A percentile compares a stretch with the other conserved stretches of the same genome.
These are phyloP conservation scores for Oncorhynchus keta DNA, from an alignment of 2,113 vertebrate species.

Conservation along the genomic window DNA sequence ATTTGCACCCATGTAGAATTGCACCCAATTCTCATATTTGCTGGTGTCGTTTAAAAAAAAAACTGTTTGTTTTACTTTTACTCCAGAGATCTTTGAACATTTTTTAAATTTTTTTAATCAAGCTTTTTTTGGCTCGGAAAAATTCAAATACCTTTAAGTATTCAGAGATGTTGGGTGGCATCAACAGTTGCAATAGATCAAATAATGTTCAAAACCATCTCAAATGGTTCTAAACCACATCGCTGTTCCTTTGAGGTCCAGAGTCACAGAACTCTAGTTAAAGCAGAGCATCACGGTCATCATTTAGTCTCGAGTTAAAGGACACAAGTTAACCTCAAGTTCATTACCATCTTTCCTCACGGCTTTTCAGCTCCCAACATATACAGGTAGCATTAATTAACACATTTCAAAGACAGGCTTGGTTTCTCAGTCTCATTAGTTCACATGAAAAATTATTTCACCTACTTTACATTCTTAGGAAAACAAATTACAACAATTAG, in stretches of 20 bases:
- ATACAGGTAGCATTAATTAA: background rate
- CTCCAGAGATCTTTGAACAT: background rate
- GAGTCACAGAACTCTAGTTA: conserved; percentile 25
- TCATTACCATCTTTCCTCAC: background rate
- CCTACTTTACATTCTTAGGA: background rate
- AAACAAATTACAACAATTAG: conserved; percentile 10
- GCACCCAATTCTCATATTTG: conserved; percentile 35
- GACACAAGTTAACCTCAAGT: background rate
- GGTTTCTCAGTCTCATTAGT: background rate
- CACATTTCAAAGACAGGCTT: background rate
- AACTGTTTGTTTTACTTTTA: background rate
- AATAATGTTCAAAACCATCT: conserved; percentile 2
- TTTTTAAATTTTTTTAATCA: background rate
- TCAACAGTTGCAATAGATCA: background rate
- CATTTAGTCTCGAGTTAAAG: conserved; percentile 17
- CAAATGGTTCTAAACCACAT: conserved; percentile 14
- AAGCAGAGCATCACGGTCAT: conserved; percentile 21
- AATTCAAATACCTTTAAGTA: conserved; percentile 1
- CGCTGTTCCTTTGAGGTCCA: conserved; percentile 11
- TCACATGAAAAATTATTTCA: background rate
- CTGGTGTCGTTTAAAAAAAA: conserved; percentile 42
- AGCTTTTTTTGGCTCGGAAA: background rate
- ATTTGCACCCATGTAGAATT: conserved; percentile 17
- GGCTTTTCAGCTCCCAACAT: background rate
- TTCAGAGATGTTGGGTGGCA: background rate